Conservation (phyloP, 2,113 vertebrate species). For the Noturus placidus region DNA sequence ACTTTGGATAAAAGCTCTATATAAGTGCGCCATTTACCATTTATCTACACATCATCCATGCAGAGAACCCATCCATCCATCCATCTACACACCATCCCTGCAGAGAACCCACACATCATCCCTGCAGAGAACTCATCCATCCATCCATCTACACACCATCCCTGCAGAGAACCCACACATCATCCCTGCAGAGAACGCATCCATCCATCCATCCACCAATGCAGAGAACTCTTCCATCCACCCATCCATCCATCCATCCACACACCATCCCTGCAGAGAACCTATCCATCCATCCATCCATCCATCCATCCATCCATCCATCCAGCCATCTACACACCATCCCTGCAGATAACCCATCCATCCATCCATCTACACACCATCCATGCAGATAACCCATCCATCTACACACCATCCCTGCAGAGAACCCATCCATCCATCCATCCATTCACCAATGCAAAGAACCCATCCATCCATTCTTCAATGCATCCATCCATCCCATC, state of each 20-base stretch:
- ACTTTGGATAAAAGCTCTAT: too few species aligned
- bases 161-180: too few species aligned
- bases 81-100: too few species aligned
- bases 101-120: too few species aligned
- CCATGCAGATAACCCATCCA: not conserved
- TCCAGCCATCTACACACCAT: not conserved
- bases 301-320: too few species aligned
- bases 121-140: not conserved
- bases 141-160: not conserved
- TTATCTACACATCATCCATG: not conserved
- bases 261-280: not conserved
- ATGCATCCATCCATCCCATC: not conserved
- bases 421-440: not conserved
- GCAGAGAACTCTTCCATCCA: too few species aligned
- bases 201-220: not conserved
- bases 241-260: not conserved
- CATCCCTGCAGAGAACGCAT: too few species aligned
- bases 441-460: not conserved
- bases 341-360: not conserved
- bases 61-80: not conserved
- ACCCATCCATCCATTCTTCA: not conserved
- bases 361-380: not conserved
- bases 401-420: too few species aligned
- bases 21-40: too few species aligned
- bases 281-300: too few species aligned